phyloP scores from a whole-genome alignment of 2,888 invertebrate genomes.

The Nycteola revayana region DNA sequence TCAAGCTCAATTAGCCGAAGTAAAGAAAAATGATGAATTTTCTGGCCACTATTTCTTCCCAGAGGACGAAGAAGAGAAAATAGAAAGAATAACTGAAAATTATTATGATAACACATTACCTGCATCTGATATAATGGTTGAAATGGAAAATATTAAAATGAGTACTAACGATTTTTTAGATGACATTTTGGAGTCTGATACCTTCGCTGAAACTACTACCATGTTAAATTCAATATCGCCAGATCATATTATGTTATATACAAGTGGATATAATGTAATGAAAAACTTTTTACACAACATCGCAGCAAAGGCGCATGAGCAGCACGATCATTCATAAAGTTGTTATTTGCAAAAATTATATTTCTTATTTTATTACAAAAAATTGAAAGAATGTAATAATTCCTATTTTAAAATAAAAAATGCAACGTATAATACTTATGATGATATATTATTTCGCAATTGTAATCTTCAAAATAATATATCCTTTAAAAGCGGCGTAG shows the following conservation, averaged over 20 bases:
- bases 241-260: constrained; percentile 43
- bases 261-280: constrained; percentile 47
- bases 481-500: too few relatives aligned
- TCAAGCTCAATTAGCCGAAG: constrained; percentile 60
- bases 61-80: constrained; percentile 55
- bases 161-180: constrained; percentile 66
- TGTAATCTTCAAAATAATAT: too few relatives aligned
- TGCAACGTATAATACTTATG: too few relatives aligned
- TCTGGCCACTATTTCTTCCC: constrained; percentile 75
- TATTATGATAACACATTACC: constrained; percentile 56
- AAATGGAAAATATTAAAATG: constrained; percentile 64
- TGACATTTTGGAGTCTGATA: constrained; percentile 66
- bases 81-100: constrained; percentile 47
- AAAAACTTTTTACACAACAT: constrained; percentile 54
- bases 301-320: constrained; percentile 24
- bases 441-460: too few relatives aligned
- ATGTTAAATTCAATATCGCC: constrained; percentile 36
- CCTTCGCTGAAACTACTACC: constrained; percentile 47
- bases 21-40: constrained; percentile 55
- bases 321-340: constrained; percentile 12
- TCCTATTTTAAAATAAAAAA: too few relatives aligned
- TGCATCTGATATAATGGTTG: constrained; percentile 55
- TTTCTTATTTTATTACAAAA: too few relatives aligned
- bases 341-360: too few relatives aligned
- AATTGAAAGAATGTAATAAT: too few relatives aligned